Base-by-base conservation (phyloP, 2,797 vertebrate species). In the Diglossa cyanea region DNA sequence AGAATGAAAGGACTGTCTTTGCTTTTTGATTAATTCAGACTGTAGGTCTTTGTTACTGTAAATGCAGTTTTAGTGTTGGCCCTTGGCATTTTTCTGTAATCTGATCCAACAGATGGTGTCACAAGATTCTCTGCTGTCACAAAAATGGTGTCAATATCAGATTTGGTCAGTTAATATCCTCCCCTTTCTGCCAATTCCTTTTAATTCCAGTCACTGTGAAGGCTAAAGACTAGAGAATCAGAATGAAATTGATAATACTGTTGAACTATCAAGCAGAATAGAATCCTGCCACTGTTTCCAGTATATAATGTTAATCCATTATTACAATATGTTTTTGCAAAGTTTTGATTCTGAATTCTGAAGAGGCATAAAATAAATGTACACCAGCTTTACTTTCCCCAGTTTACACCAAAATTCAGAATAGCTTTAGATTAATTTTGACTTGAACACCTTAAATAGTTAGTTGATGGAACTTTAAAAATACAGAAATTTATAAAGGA, bases 91-190 rank as follows among this genome's bases (percentile, higher is more conserved):
- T 83, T 91, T 77, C 88, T 91, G 71, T 88, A 95, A 95, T 71
- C 48, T 71, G 83, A 90, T 86, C 63, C 86, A 88, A 44, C 86
- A 89, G 75, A 86, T 68, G 84, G 91, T 85, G 94, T 92, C 86
- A 82, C 51, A 91, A 87, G 77, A 79, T 92, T 94, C 54, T 89
- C 48, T 79, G 53, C 78, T 95, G 77, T 94, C 93, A 95, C 86
- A 95, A 86, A 91, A 91, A 94, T 83, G 37, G 95, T 90, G 81
- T 95, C 86, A 83, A 39, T 93, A 95, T 96, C 90, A 96, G 58
- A 85, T 95, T 93, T 79, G 74, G 67, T 82, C 76, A 76, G 70
- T 95, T 81, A 92, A 86, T 91, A 73, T 94, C 54, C 73, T 91
- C 19, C 25, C 71, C 55, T 79, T 84, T 54, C 70, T 86, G 63